phyloP scores from a whole-genome alignment of 2,888 invertebrate genomes.

The Lumbricus terrestris region DNA sequence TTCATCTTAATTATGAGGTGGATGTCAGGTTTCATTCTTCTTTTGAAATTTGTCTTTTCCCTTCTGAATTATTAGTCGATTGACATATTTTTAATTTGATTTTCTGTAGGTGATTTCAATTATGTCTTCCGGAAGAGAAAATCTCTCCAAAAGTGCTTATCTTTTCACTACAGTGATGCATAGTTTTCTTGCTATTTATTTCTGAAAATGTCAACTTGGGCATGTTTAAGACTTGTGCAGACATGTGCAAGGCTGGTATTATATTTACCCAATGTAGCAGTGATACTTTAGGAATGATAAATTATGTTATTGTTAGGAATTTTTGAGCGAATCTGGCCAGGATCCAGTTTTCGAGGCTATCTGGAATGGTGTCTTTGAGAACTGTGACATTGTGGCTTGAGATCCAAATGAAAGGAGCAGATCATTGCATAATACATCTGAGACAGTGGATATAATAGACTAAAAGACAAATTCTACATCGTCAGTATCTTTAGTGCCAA shows the following conservation, averaged over 20 bases:
- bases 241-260: neutral
- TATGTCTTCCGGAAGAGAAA: neutral
- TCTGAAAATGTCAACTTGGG: neutral
- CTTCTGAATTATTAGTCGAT: neutral
- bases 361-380: too few relatives aligned
- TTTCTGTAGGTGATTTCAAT: neutral
- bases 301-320: neutral
- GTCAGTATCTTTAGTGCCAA: too few relatives aligned
- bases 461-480: neutral
- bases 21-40: neutral
- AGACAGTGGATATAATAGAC: neutral
- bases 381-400: neutral
- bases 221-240: neutral
- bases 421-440: neutral
- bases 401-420: neutral
- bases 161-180: neutral
- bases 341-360: neutral
- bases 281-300: neutral
- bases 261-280: neutral
- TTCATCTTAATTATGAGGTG: neutral
- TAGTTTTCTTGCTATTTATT: neutral
- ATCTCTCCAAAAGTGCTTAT: neutral
- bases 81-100: neutral
- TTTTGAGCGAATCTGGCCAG: neutral
- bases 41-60: neutral